These are phyloP conservation scores for Coregonus sp. DNA, from an alignment of 2,797 vertebrate species.

Conservation along the genomic window DNA sequence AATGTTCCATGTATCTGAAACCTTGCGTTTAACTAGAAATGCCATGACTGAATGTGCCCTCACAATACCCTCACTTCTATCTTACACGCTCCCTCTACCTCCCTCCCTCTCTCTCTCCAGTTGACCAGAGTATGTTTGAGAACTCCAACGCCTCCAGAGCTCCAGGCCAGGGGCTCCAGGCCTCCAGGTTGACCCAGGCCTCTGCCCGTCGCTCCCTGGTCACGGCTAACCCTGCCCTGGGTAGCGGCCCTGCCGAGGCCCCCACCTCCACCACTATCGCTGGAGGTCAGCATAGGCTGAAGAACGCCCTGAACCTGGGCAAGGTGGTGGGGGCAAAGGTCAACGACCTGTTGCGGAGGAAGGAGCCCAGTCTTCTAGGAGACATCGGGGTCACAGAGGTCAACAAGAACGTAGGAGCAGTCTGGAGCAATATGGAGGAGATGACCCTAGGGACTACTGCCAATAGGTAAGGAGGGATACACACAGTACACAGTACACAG, in stretches of 20 bases:
- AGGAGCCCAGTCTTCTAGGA: conserved; percentile 75
- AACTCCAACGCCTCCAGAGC: conserved; percentile 79
- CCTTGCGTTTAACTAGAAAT: too few relatives aligned
- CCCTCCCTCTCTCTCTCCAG: conserved; percentile 62
- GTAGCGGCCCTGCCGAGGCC: conserved; percentile 42
- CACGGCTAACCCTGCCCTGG: conserved; percentile 33
- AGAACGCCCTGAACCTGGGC: conserved; percentile 85
- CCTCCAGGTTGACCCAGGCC: conserved; percentile 55
- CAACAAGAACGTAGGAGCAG: conserved; percentile 80
- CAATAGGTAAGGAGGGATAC: conserved; percentile 62
- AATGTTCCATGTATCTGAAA: too few relatives aligned
- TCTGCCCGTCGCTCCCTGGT: conserved; percentile 45
- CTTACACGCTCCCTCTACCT: not conserved
- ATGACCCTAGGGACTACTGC: conserved; percentile 38
- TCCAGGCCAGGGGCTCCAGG: conserved; percentile 66
- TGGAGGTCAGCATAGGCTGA: conserved; percentile 80
- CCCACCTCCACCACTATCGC: conserved; percentile 45
- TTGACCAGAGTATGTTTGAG: conserved; percentile 95
- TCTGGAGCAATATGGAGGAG: conserved; percentile 67
- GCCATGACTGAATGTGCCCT: not conserved
- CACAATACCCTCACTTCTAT: conserved; percentile 6
- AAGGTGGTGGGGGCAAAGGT: conserved; percentile 89
- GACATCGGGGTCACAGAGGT: conserved; percentile 84
- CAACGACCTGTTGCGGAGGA: conserved; percentile 85
- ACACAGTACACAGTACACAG: not conserved